Evolutionary conservation across 2,888 invertebrate genomes (phyloP), one percentile per base, ranked within the genome.

Genomic region (Drosophila mettleri): DNA sequence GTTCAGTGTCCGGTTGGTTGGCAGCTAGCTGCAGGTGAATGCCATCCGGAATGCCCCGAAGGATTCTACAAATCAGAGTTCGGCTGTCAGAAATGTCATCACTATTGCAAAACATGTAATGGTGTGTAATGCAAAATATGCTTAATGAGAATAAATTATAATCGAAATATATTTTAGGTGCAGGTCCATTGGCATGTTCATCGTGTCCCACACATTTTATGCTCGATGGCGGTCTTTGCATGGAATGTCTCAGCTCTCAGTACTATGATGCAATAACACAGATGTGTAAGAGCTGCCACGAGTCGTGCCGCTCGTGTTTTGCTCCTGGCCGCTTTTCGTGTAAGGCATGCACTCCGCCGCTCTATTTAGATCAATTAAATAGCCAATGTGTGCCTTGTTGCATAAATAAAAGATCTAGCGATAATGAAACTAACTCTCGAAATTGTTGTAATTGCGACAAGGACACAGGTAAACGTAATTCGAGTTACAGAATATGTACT

Each of bases 61-160:
- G 97, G 97, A 39, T 97, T 96, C 92, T 97, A 96, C 93, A 96
- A 96, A 92, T 95, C 95, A 5, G 94, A 94, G 73, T 96, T 94
- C 83, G 96, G 96, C 9, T 98, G 98, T 90, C 96, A 96, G 75
- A 96, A 96, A 91, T 98, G 98, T 92, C 97, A 97, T 93, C 96
- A 96, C 91, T 96, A 96, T 89, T 98, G 98, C 92, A 95, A 95
- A 75, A 96, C 96, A 81, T 98, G 98, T 91, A 95, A 95, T 90
- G 97, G 97, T 95, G 92, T 90, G 90, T 85, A 33, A 2, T 31
- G 22, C 5, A n/a, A 6, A 1, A 10, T 5, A 3, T 10, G 0
- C 33, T 20, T 7, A 7, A 10, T 10, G 9, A 14, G 5, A 0
- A 7, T 1, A 8, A 16, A 12, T n/a, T n/a, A 8, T 16, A 16